These are phyloP conservation scores for Mizuhopecten yessoensis DNA, from an alignment of 1,140 invertebrate genomes.

Conservation along the genomic window DNA sequence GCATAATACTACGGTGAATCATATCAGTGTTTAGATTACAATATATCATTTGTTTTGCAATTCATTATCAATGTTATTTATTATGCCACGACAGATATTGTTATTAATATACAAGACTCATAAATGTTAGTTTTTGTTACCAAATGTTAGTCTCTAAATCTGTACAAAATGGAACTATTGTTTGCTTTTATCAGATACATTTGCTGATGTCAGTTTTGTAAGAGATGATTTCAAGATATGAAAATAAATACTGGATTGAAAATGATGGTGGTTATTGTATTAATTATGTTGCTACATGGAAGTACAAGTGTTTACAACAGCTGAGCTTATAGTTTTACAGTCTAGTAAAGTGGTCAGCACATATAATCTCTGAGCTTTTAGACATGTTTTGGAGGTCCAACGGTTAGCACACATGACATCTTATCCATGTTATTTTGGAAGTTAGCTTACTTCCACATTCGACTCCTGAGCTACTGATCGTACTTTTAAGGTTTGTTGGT, in stretches of 20 bases:
- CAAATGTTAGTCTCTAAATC: neutral
- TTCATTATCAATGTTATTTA: neutral
- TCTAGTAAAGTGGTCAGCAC: too few relatives aligned
- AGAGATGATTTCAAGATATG: neutral
- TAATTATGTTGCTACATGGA: too few relatives aligned
- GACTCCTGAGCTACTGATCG: too few relatives aligned
- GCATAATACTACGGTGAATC: neutral
- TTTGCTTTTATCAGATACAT: neutral
- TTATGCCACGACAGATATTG: neutral
- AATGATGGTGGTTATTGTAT: neutral
- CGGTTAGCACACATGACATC: too few relatives aligned
- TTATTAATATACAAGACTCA: constrained; percentile 17
- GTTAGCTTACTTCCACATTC: too few relatives aligned
- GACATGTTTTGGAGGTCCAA: too few relatives aligned
- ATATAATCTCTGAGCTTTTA: too few relatives aligned
- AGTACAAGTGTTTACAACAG: too few relatives aligned
- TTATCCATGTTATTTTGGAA: too few relatives aligned
- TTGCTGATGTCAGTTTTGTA: neutral
- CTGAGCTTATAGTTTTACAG: too few relatives aligned
- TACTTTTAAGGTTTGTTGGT: too few relatives aligned
- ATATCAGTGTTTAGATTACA: neutral
- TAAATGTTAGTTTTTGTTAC: neutral
- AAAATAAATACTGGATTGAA: constrained; percentile 28
- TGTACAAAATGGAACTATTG: neutral
- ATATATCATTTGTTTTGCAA: too few relatives aligned